These are phyloP conservation scores for Paramisgurnus dabryanus DNA, from an alignment of 2,113 vertebrate genomes.

Conservation along the genomic window DNA sequence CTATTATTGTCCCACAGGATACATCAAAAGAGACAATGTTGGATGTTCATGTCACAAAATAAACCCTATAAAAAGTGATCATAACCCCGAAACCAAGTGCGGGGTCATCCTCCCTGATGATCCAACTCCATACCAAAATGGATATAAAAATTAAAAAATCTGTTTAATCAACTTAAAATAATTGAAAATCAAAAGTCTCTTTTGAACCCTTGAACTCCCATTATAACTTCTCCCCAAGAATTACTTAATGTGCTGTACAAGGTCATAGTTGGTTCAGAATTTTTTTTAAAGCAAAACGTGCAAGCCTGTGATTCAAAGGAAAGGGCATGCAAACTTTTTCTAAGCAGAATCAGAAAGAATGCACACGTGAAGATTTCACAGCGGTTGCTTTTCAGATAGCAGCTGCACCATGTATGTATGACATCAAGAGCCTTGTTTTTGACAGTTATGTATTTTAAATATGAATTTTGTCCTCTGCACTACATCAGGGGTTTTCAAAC, in stretches of 20 bases:
- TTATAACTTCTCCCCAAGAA: slow-evolving; percentile 13
- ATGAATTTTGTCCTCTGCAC: neutral
- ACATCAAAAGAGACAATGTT: too few relatives aligned
- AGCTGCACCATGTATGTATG: neutral
- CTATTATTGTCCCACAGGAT: too few relatives aligned
- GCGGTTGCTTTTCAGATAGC: slow-evolving; percentile 37
- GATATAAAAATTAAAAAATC: too few relatives aligned
- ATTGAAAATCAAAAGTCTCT: slow-evolving; percentile 2
- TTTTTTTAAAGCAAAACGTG: slow-evolving; percentile 4
- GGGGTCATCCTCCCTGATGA: too few relatives aligned
- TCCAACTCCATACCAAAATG: too few relatives aligned
- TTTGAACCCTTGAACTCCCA: slow-evolving; percentile 9
- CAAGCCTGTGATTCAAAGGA: slow-evolving; percentile 6
- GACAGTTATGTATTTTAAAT: slow-evolving; percentile 5
- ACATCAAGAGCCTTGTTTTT: neutral
- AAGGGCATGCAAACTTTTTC: slow-evolving; percentile 12
- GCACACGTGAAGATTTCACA: slow-evolving; percentile 46
- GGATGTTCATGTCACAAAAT: too few relatives aligned
- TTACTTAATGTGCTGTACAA: slow-evolving; percentile 16
- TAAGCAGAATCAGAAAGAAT: slow-evolving; percentile 14
- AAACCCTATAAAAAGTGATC: too few relatives aligned
- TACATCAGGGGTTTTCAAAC: neutral
- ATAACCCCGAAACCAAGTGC: too few relatives aligned
- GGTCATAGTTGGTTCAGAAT: neutral
- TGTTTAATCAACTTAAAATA: slow-evolving; percentile 27